A percentile compares a stretch with the other conserved stretches of the same genome.
Evolutionary conservation across 2,113 vertebrate species (phyloP).

Genomic region (Monopterus albus): DNA sequence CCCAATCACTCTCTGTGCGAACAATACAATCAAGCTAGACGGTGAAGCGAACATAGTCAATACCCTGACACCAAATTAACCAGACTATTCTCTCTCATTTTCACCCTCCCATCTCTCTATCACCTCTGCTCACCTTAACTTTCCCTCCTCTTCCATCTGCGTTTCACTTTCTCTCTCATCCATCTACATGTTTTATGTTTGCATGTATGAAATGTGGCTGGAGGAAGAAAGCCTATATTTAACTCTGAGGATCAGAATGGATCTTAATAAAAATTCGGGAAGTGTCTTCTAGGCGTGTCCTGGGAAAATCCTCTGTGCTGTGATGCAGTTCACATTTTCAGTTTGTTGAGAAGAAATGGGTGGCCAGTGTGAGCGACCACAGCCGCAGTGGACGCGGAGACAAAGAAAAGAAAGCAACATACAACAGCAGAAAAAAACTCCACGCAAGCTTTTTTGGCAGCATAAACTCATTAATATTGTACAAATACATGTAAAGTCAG

Average conservation of each 20-base stretch:
- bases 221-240: neutral
- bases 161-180: neutral
- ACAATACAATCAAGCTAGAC: slow-evolving; percentile 69
- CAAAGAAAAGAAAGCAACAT: neutral
- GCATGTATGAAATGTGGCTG: neutral
- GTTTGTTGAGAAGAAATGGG: neutral
- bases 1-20: slow-evolving; percentile 59
- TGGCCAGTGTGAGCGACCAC: neutral
- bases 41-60: slow-evolving; percentile 48
- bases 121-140: neutral
- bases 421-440: neutral
- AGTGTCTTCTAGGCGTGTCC: slow-evolving; percentile 5
- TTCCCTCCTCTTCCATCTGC: neutral
- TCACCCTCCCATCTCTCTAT: neutral
- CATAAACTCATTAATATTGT: slow-evolving; percentile 39
- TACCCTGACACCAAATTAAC: slow-evolving; percentile 61
- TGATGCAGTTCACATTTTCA: slow-evolving; percentile 6
- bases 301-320: slow-evolving; percentile 19
- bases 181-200: neutral
- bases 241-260: neutral
- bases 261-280: slow-evolving; percentile 12
- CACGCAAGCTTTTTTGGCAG: slow-evolving; percentile 11
- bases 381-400: neutral
- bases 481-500: neutral
- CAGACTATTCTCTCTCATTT: slow-evolving; percentile 11